A percentile compares a stretch with the other conserved stretches of the same genome.
Conservation (phyloP, 1,140 invertebrate genomes). For the Helicoverpa armigera region DNA sequence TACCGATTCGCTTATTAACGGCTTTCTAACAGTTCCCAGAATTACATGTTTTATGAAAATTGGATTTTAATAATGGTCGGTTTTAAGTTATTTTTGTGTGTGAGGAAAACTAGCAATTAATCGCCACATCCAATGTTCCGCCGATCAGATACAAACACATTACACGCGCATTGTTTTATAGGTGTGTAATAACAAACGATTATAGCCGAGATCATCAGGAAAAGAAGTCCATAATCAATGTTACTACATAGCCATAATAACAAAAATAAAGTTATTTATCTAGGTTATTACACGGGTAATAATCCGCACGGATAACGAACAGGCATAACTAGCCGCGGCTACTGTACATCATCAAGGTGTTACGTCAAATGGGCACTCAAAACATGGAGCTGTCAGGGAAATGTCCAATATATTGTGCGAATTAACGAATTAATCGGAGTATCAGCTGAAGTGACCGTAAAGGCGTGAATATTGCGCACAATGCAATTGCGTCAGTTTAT, state of each 20-base stretch:
- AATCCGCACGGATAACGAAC: neutral
- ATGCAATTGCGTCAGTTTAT: neutral
- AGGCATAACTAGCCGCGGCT: neutral
- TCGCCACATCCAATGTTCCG: neutral
- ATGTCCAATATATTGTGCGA: constrained; percentile 12
- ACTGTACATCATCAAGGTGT: neutral
- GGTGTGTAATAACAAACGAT: neutral
- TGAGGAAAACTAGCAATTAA: constrained; percentile 36
- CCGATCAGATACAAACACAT: neutral
- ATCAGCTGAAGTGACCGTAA: constrained; percentile 27
- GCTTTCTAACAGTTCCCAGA: constrained; percentile 39
- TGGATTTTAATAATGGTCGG: constrained; percentile 28
- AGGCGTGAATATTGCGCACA: constrained; percentile 10
- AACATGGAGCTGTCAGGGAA: constrained; percentile 31
- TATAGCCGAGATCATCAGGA: neutral
- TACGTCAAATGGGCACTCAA: neutral
- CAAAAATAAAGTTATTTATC: neutral
- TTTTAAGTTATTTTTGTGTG: constrained; percentile 27
- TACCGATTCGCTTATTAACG: constrained; percentile 43
- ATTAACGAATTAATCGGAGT: constrained; percentile 24
- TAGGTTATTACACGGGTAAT: neutral
- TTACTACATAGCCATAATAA: neutral
- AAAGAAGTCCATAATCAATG: neutral
- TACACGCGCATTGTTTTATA: neutral
- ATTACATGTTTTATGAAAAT: constrained; percentile 38